Evolutionary conservation across 2,797 vertebrate species (phyloP).

Genomic region (Micrastur ruficollis): DNA sequence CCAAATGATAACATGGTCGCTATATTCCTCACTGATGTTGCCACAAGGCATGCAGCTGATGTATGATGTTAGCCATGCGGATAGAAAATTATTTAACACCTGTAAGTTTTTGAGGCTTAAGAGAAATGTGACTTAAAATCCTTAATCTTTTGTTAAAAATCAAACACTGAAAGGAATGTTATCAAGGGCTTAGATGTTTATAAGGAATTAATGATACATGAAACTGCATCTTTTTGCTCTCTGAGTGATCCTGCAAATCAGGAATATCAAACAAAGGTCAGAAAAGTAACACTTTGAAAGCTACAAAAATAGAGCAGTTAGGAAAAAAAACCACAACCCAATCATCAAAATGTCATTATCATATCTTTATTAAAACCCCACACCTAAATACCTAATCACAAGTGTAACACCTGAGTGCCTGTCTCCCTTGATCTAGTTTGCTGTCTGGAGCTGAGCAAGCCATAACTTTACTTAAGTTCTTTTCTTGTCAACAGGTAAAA

Average conservation of each 20-base stretch:
- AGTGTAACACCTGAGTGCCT: background rate
- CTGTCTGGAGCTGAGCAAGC: background rate
- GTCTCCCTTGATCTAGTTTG: background rate
- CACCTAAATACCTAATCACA: background rate
- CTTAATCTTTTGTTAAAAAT: background rate
- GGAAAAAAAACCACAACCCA: background rate
- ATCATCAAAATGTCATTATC: background rate
- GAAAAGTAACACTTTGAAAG: background rate
- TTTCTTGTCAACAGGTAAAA: background rate
- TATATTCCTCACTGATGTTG: background rate
- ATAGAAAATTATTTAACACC: background rate
- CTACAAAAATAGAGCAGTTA: background rate
- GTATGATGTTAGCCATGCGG: background rate
- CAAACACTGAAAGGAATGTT: background rate
- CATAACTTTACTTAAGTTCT: background rate
- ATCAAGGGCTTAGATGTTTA: background rate
- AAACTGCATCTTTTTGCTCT: background rate
- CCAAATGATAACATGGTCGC: background rate
- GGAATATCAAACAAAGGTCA: background rate
- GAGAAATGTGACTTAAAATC: background rate
- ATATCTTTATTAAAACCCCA: background rate
- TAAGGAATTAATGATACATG: slow-evolving; percentile 25
- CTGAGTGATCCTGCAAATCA: background rate
- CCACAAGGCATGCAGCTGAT: background rate
- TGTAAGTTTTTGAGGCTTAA: background rate